Base-by-base conservation (phyloP, 2,797 vertebrate genomes). In the Babyrousa celebensis region DNA sequence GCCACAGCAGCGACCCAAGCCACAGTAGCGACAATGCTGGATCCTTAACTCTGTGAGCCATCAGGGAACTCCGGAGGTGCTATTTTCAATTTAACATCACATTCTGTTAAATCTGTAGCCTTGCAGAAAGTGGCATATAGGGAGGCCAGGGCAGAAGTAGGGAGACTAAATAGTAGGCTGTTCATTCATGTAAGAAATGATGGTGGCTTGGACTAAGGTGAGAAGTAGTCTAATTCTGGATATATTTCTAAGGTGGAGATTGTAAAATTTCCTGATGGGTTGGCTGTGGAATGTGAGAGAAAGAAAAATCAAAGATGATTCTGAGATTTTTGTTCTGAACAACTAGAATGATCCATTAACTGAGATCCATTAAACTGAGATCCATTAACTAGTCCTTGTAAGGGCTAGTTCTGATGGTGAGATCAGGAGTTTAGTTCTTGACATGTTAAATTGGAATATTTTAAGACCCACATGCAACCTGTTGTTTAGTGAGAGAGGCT, bases 381-480 rank as follows among this genome's bases (percentile, higher is more conserved):
- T 36, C 36, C 36, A 36, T 36, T 36, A 36, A 36, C 36, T 36
- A 36, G 36, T 36, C 36, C 36, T 36, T 36, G 36, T 36, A 36
- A 36, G 36, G 40, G 25, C 67, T 63, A 16, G 32, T 62, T 94
- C 32, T 74, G 27, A 36, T 85, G 43, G 32, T 29, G 87, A 82
- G 17, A 56, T 52, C 20, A 70, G 60, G 56, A 92, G 11, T 91
- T 93, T 72, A 15, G 29, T 78, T 96, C 95, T 88, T 88, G 48
- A 91, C 52, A 27, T 36, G 5, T 86, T 85, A 60, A 43, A 67
- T 94, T 78, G 4, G 18, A 79, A 17, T 85, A 29, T 84, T 65
- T 68, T 89, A 95, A 95, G 54, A 89, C 32, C 5, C 43, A 36
- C 40, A 29, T 58, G 29, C 43, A 77, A 48, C 7, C 40, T 84